These are phyloP conservation scores for Cyaniris semiargus DNA, from an alignment of 2,888 invertebrate genomes.

Conservation along the genomic window DNA sequence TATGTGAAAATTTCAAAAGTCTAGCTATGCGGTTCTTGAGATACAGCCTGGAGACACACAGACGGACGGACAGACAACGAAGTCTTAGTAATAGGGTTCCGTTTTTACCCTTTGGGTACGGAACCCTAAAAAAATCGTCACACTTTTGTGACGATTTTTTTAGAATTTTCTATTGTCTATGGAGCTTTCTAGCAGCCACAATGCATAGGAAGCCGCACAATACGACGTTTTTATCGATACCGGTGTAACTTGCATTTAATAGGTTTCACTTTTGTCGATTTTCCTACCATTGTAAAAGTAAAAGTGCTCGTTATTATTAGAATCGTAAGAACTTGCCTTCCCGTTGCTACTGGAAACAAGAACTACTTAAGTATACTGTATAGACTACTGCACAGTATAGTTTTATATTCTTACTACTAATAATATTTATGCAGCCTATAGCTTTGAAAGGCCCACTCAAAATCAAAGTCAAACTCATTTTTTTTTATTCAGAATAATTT, in stretches of 20 bases:
- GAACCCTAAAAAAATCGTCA: too few relatives aligned
- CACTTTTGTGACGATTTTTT: not conserved
- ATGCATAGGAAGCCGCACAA: slow-evolving; percentile 27
- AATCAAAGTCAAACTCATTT: too few relatives aligned
- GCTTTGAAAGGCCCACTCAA: too few relatives aligned
- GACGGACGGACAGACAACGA: too few relatives aligned
- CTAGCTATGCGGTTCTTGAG: too few relatives aligned
- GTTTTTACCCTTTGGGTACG: too few relatives aligned
- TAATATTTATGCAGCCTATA: too few relatives aligned
- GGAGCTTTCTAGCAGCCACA: slow-evolving; percentile 20
- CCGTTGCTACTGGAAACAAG: slow-evolving; percentile 12
- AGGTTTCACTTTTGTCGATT: slow-evolving; percentile 26
- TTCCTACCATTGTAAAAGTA: slow-evolving; percentile 24
- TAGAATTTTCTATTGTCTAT: slow-evolving; percentile 15
- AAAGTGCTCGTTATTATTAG: slow-evolving; percentile 15
- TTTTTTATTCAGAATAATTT: too few relatives aligned
- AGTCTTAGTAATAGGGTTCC: too few relatives aligned
- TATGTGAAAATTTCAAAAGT: too few relatives aligned
- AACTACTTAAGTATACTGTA: not conserved
- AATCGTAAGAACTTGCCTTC: not conserved
- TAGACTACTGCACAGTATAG: not conserved
- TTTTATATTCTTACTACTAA: not conserved
- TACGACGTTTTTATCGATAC: slow-evolving; percentile 21
- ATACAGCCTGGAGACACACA: too few relatives aligned
- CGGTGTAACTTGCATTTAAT: slow-evolving; percentile 25